phyloP scores from a whole-genome alignment of 1,140 invertebrate genomes.

The Holotrichia oblita region DNA sequence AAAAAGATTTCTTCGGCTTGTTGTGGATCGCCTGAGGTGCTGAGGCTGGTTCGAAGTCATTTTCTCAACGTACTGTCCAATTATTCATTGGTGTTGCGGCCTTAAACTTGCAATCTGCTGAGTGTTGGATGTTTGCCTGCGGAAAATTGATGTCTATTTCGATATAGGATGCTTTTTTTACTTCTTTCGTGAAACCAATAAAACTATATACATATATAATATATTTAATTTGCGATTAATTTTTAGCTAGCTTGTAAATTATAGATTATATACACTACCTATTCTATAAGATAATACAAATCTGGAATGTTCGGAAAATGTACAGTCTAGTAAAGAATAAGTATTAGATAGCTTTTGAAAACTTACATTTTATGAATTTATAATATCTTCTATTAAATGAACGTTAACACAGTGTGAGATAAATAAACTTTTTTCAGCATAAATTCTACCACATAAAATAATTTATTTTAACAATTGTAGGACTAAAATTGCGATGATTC shows the following conservation, averaged over 20 bases:
- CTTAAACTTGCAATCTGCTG: constrained; percentile 45
- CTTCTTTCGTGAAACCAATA: not conserved
- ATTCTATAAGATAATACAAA: not conserved
- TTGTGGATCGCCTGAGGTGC: constrained; percentile 46
- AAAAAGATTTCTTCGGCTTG: constrained; percentile 47
- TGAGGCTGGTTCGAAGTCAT: constrained; percentile 48
- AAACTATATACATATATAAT: constrained; percentile 15
- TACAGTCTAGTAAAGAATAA: too few species aligned
- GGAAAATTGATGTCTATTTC: constrained; percentile 42
- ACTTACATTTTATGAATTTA: too few species aligned
- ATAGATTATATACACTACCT: not conserved
- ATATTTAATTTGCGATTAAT: constrained; percentile 2
- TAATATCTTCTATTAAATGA: too few species aligned
- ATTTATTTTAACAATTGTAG: too few species aligned
- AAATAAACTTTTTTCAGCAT: too few species aligned
- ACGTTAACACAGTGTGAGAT: too few species aligned
- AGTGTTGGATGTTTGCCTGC: constrained; percentile 45
- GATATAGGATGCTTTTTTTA: constrained; percentile 35
- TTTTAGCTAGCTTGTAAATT: not conserved
- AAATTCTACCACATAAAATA: too few species aligned
- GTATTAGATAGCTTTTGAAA: too few species aligned
- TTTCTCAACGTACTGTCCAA: constrained; percentile 48
- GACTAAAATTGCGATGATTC: too few species aligned
- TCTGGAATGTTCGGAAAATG: too few species aligned
- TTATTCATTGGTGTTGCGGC: constrained; percentile 48